Evolutionary conservation across 2,888 invertebrate genomes (phyloP).

Genomic region (Anaspis maculata): DNA sequence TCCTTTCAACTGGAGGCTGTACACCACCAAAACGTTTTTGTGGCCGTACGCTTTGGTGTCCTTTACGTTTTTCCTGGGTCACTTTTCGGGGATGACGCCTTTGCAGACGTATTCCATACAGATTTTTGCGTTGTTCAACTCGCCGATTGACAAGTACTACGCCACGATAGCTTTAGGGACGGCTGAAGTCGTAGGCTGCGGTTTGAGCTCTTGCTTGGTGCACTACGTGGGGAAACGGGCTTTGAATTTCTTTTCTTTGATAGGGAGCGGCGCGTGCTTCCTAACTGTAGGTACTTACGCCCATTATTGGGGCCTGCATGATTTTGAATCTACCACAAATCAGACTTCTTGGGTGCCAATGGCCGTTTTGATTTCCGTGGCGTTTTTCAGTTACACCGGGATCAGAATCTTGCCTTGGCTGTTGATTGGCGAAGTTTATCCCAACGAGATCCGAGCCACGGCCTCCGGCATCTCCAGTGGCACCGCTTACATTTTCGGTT

Average conservation of each 20-base stretch:
- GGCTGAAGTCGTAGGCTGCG: slow-evolving; percentile 59
- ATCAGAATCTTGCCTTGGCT: slow-evolving; percentile 72
- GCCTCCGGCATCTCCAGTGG: slow-evolving; percentile 66
- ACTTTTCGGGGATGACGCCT: slow-evolving; percentile 69
- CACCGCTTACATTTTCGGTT: slow-evolving; percentile 64
- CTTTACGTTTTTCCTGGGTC: slow-evolving; percentile 62
- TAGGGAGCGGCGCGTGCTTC: slow-evolving; percentile 58
- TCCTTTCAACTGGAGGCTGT: slow-evolving; percentile 32
- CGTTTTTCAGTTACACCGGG: slow-evolving; percentile 61
- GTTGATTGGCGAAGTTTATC: slow-evolving; percentile 67
- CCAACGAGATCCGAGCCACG: slow-evolving; percentile 56
- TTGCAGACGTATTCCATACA: slow-evolving; percentile 66
- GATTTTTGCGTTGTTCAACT: slow-evolving; percentile 62
- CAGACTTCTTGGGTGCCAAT: slow-evolving; percentile 56
- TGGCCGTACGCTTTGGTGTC: slow-evolving; percentile 59
- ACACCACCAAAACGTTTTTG: slow-evolving; percentile 54
- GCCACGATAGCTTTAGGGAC: slow-evolving; percentile 66
- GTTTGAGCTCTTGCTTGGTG: slow-evolving; percentile 57
- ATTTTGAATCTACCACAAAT: slow-evolving; percentile 3
- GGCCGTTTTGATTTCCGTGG: slow-evolving; percentile 55
- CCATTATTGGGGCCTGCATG: slow-evolving; percentile 26
- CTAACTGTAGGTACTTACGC: slow-evolving; percentile 52
- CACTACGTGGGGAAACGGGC: slow-evolving; percentile 67
- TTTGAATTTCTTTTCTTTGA: slow-evolving; percentile 57
- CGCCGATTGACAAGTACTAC: slow-evolving; percentile 67